These are phyloP conservation scores for Sebastes variabilis DNA, from an alignment of 2,797 vertebrate genomes.

Conservation along the genomic window DNA sequence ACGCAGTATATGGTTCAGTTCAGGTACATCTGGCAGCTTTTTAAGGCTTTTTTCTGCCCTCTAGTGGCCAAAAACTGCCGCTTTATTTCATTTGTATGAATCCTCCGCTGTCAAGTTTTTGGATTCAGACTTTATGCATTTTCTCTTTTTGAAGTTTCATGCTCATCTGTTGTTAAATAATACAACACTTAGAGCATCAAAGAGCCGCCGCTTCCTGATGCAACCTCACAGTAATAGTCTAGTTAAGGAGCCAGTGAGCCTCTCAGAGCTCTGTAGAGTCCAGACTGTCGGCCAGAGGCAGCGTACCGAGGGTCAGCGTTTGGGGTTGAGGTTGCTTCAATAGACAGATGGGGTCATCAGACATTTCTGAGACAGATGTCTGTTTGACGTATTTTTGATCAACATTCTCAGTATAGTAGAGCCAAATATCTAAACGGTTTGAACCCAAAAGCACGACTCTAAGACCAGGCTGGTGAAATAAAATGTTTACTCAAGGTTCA, in stretches of 20 bases:
- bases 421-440: background rate
- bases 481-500: background rate
- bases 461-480: background rate
- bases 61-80: background rate
- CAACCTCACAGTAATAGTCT: constrained; percentile 21
- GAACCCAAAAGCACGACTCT: background rate
- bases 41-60: background rate
- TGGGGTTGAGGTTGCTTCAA: background rate
- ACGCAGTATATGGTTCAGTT: background rate
- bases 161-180: constrained; percentile 28
- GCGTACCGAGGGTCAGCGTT: background rate
- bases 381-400: background rate
- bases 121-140: background rate
- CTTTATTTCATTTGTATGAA: background rate
- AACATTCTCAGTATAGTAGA: background rate
- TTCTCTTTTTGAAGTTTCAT: background rate
- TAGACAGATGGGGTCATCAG: background rate
- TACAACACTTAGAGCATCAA: constrained; percentile 30
- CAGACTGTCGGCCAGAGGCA: background rate
- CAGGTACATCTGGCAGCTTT: background rate
- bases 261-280: background rate
- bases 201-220: constrained; percentile 35
- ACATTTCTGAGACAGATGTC: background rate
- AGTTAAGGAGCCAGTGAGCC: background rate
- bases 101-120: background rate